Conservation (phyloP, 2,888 invertebrate genomes). For the Amblyteles armatorius region DNA sequence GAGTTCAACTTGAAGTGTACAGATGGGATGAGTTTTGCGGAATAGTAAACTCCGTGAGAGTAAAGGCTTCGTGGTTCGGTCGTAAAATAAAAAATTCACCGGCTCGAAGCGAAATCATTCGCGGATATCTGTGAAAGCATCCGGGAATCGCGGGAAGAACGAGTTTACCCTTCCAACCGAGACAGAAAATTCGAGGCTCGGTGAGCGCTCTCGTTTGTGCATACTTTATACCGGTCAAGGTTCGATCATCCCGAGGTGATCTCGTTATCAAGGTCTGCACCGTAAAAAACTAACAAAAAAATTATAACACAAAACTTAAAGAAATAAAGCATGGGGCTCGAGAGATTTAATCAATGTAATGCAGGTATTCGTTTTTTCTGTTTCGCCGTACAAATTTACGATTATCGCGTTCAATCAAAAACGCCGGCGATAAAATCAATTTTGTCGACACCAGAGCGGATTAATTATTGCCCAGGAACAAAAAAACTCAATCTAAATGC, state of each 20-base stretch:
- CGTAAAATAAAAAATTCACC: constrained; percentile 22
- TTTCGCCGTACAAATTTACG: no score
- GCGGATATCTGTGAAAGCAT: constrained; percentile 13
- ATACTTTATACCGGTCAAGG: constrained; percentile 57
- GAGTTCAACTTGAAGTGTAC: constrained; percentile 51
- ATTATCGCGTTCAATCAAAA: no score
- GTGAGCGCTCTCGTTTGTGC: constrained; percentile 33
- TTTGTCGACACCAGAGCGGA: no score
- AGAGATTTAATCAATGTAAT: no score
- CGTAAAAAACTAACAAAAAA: background rate
- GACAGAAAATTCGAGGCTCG: constrained; percentile 37
- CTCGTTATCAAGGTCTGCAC: constrained; percentile 45
- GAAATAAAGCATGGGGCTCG: background rate
- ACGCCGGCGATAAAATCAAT: no score
- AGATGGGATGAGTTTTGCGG: constrained; percentile 51
- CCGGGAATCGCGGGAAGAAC: constrained; percentile 8
- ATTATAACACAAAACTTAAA: background rate
- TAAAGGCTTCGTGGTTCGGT: background rate
- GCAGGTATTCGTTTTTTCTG: no score
- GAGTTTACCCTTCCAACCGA: constrained; percentile 27
- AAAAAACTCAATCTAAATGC: no score
- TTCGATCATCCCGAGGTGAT: constrained; percentile 52
- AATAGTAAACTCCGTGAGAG: constrained; percentile 1
- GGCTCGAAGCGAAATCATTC: constrained; percentile 20
- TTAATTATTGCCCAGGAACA: no score